These are phyloP conservation scores for Pristionchus entomophagus DNA, from an alignment of 2,888 invertebrate genomes.

Conservation along the genomic window DNA sequence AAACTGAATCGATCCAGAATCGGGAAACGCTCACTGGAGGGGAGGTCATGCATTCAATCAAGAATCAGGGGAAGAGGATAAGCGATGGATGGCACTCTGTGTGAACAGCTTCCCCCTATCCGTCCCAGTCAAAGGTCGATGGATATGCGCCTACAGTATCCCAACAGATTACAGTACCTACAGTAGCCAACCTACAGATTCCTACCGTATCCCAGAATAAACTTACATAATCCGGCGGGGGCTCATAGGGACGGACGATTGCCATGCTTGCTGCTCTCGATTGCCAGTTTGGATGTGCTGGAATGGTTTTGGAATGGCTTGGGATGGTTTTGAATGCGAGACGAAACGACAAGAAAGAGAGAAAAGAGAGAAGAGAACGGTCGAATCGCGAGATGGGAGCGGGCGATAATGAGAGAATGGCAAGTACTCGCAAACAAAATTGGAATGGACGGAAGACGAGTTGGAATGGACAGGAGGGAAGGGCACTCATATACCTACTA, in stretches of 20 bases:
- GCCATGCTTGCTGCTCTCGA: not conserved
- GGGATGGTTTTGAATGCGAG: not conserved
- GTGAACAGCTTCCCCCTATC: constrained; percentile 18
- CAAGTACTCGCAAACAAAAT: not conserved
- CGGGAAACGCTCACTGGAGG: not conserved
- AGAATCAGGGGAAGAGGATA: not conserved
- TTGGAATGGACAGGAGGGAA: not conserved
- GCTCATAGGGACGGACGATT: constrained; percentile 56
- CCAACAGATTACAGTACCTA: too few species aligned
- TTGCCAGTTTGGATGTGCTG: too few species aligned
- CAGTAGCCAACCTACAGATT: not conserved
- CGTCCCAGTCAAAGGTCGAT: not conserved
- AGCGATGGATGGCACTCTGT: not conserved
- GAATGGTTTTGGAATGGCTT: not conserved
- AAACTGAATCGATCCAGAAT: not conserved
- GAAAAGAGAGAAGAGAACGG: not conserved
- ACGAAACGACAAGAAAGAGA: not conserved
- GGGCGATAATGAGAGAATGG: constrained; percentile 32
- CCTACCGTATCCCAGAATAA: not conserved
- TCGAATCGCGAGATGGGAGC: not conserved
- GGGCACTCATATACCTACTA: too few species aligned
- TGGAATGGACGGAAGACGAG: not conserved
- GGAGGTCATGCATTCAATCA: constrained; percentile 19
- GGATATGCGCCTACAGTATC: too few species aligned
- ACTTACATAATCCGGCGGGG: constrained; percentile 68